A percentile compares a stretch with the other conserved stretches of the same genome.
Evolutionary conservation across 2,797 vertebrate species (phyloP).

Genomic region (Nannoperca australis): DNA sequence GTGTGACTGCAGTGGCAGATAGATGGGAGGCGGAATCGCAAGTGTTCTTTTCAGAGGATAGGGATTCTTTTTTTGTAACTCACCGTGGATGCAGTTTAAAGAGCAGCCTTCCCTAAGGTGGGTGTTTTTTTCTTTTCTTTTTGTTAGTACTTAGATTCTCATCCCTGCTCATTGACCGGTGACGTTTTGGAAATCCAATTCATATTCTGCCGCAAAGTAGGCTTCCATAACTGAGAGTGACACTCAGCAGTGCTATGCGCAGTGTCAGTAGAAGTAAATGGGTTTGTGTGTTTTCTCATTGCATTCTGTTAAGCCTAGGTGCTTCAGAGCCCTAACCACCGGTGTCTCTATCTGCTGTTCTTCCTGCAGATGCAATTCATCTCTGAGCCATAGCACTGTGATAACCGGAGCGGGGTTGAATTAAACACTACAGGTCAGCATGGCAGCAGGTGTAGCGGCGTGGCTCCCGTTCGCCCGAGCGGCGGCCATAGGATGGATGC

Average conservation of each 20-base stretch:
- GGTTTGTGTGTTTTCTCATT: conserved; percentile 55
- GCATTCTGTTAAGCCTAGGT: conserved; percentile 30
- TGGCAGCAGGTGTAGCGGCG: conserved; percentile 96
- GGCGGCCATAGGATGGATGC: conserved; percentile 98
- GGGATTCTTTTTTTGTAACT: conserved; percentile 55
- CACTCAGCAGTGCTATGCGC: conserved; percentile 67
- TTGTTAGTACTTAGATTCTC: conserved; percentile 31
- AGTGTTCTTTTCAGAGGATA: conserved; percentile 66
- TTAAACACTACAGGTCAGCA: conserved; percentile 80
- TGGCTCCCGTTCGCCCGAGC: conserved; percentile 97
- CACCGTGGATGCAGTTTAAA: conserved; percentile 74
- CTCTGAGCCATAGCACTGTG: conserved; percentile 77
- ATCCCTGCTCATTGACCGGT: conserved; percentile 37
- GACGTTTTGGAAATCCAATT: conserved; percentile 59
- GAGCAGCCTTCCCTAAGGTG: conserved; percentile 72
- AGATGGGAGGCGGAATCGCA: conserved; percentile 75
- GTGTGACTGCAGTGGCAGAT: conserved; percentile 70
- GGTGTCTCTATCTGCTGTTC: conserved; percentile 61
- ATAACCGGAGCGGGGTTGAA: conserved; percentile 73
- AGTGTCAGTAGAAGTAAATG: conserved; percentile 57
- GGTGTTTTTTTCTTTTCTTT: conserved; percentile 41
- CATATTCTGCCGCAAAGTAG: conserved; percentile 78
- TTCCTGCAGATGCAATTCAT: conserved; percentile 80
- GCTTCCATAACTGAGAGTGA: conserved; percentile 67
- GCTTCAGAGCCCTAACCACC: conserved; percentile 45